phyloP scores from a whole-genome alignment of 2,113 vertebrate genomes.

The Ploceus nigricollis region DNA sequence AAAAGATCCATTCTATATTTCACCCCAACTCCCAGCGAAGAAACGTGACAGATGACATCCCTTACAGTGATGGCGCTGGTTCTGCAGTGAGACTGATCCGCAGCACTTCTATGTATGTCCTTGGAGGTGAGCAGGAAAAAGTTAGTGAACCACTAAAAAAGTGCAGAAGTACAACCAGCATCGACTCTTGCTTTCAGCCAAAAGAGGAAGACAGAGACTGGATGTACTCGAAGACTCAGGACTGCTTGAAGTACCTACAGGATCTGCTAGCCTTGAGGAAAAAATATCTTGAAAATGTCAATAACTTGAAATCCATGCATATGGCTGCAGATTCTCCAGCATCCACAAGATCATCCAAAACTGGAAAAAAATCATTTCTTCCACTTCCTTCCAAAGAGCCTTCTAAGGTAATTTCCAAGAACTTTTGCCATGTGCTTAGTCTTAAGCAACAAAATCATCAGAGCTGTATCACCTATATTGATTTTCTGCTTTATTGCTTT shows the following conservation, averaged over 20 bases:
- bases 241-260: conserved; percentile 91
- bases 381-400: conserved; percentile 51
- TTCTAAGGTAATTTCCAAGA: conserved; percentile 66
- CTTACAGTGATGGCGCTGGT: conserved; percentile 69
- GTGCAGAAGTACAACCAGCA: conserved; percentile 83
- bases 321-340: conserved; percentile 34
- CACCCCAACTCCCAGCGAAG: conserved; percentile 72
- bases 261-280: conserved; percentile 88
- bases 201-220: conserved; percentile 87
- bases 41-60: conserved; percentile 56
- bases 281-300: conserved; percentile 83
- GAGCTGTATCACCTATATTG: neutral
- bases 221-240: conserved; percentile 88
- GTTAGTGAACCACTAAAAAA: conserved; percentile 80
- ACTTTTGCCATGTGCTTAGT: neutral
- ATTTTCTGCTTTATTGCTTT: neutral
- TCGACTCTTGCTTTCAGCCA: conserved; percentile 79
- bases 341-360: conserved; percentile 57
- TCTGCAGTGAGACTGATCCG: conserved; percentile 84
- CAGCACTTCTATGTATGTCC: conserved; percentile 90
- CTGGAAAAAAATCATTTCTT: conserved; percentile 69
- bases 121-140: conserved; percentile 75
- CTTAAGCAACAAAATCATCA: neutral
- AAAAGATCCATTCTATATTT: conserved; percentile 83
- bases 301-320: conserved; percentile 73